Evolutionary conservation across 2,888 invertebrate species (phyloP), one percentile per base, ranked within the genome.

Genomic region (Caenorhabditis sp.): DNA sequence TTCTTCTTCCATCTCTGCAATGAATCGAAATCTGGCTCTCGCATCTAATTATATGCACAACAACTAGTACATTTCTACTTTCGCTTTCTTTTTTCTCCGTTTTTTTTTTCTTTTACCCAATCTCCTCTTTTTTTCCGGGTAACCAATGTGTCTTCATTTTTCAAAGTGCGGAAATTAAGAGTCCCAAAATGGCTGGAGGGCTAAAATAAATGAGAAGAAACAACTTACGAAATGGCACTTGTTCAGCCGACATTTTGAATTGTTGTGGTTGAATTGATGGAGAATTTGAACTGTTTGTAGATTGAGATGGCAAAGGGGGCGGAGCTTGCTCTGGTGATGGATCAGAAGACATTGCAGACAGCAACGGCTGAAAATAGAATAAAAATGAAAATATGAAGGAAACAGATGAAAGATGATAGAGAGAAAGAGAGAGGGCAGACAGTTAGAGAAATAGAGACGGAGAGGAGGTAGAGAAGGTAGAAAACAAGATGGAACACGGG

Each of bases 201-300:
- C 43, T 43, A 43, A 43, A 43, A 43, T 43, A 17, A 17, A 43
- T 43, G 23, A 53, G 21, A 12, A 2, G 23, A 53, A 53, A 25
- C 7, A 53, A 53, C 53, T 53, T n/a, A 53, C 53, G 53, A 25
- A 53, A 53, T 25, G 53, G 53, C 23, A 43, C 43, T 43, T 43
- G 43, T 43, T 43, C 43, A 14, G 43, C 43, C 3, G 43, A 10
- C 31, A 31, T 31, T 31, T 31, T 43, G 17, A 43, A 43, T 43
- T 43, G 43, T 43, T 43, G 43, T 17, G 43, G 43, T 43, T 43
- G 43, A 3, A 14, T 3, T 2, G 43, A 3, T 43, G 17, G 43
- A 43, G 12, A 8, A 36, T 36, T 43, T 14, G 43, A 43, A 31
- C 17, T 43, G 43, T 43, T 43, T 43, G 43, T 43, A 7, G 31